Evolutionary conservation across 2,113 vertebrate genomes (phyloP).

Genomic region (Phaetusa simplex): DNA sequence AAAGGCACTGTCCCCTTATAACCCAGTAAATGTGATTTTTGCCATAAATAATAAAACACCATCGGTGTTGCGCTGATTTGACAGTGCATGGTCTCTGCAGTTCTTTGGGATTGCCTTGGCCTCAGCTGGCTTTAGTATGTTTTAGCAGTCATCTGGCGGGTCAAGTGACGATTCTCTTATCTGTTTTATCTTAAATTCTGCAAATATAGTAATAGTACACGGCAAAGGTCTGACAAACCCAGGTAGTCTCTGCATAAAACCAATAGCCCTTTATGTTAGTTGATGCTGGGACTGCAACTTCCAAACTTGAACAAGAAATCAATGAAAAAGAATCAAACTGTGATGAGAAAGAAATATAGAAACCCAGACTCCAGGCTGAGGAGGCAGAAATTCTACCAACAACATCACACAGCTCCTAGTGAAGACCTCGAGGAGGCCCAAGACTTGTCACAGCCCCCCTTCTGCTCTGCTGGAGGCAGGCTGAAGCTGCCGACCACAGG

Average conservation of each 20-base stretch:
- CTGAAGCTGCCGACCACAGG: not conserved
- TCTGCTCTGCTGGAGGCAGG: not conserved
- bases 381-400: not conserved
- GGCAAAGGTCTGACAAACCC: not conserved
- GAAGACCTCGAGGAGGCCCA: accelerated
- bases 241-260: not conserved
- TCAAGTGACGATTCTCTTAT: not conserved
- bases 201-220: not conserved
- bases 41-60: not conserved
- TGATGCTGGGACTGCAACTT: not conserved
- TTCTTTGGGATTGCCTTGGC: not conserved
- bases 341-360: not conserved
- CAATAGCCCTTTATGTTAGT: not conserved
- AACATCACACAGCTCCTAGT: not conserved
- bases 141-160: not conserved
- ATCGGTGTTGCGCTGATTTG: not conserved
- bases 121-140: not conserved
- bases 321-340: not conserved
- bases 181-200: not conserved
- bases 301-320: not conserved
- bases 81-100: not conserved
- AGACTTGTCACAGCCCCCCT: not conserved
- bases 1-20: not conserved
- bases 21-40: not conserved
- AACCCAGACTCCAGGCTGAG: accelerated